A percentile compares a stretch with the other conserved stretches of the same genome.
Evolutionary conservation across 1,140 invertebrate genomes (phyloP).

Genomic region (Drosophila pandora): DNA sequence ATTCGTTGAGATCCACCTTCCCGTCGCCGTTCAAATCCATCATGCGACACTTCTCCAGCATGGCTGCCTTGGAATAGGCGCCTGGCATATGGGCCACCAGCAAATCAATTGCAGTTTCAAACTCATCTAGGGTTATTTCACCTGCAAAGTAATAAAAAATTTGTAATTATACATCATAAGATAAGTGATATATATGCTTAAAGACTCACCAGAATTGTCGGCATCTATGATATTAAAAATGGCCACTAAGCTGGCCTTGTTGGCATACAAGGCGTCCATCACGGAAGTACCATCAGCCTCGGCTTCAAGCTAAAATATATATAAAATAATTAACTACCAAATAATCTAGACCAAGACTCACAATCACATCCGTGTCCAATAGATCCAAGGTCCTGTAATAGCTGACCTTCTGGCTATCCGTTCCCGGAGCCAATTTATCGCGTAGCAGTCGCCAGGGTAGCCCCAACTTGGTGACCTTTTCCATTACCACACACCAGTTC

Average conservation of each 20-base stretch:
- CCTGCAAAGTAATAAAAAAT: slow-evolving; percentile 88
- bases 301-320: slow-evolving; percentile 85
- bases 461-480: slow-evolving; percentile 89
- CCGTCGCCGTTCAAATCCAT: slow-evolving; percentile 97
- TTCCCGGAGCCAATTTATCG: slow-evolving; percentile 89
- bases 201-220: slow-evolving; percentile 92
- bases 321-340: neutral
- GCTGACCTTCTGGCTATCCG: slow-evolving; percentile 87
- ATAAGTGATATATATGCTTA: too few species aligned
- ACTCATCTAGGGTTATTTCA: slow-evolving; percentile 94
- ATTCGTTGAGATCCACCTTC: slow-evolving; percentile 95
- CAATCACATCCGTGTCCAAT: slow-evolving; percentile 85
- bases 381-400: slow-evolving; percentile 91
- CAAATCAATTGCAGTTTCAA: slow-evolving; percentile 93
- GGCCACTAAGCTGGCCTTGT: slow-evolving; percentile 94
- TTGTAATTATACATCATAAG: neutral
- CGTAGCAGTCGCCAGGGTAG: slow-evolving; percentile 93
- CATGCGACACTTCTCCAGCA: slow-evolving; percentile 91
- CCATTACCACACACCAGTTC: slow-evolving; percentile 92
- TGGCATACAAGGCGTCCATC: slow-evolving; percentile 93
- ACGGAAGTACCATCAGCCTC: slow-evolving; percentile 87
- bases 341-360: slow-evolving; percentile 64
- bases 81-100: slow-evolving; percentile 89
- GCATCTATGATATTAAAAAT: slow-evolving; percentile 96
- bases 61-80: slow-evolving; percentile 89